Conservation (phyloP, 2,113 vertebrate genomes). For the Neolamprologus toae region DNA sequence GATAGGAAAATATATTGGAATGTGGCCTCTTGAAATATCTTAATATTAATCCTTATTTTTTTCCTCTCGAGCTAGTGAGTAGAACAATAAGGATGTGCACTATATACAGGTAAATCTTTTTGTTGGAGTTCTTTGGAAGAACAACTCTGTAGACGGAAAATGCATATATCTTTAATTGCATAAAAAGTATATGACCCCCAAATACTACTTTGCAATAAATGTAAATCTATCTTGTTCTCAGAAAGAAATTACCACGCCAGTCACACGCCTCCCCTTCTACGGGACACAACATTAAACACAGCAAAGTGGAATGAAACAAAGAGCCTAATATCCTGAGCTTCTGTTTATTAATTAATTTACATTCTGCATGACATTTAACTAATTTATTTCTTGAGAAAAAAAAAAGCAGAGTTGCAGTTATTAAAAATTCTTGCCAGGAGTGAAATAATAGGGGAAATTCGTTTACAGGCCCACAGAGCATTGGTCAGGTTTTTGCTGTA, state of each 20-base stretch:
- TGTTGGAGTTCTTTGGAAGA: not conserved
- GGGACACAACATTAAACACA: slow-evolving; percentile 7
- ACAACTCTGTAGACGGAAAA: not conserved
- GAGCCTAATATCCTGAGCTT: slow-evolving; percentile 16
- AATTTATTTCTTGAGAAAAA: slow-evolving; percentile 20
- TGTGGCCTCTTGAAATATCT: not conserved
- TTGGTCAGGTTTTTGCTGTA: slow-evolving; percentile 44
- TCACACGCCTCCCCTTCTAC: not conserved
- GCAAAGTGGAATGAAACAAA: slow-evolving; percentile 27
- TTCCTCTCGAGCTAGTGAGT: not conserved
- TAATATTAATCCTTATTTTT: not conserved
- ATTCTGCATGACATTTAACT: slow-evolving; percentile 61
- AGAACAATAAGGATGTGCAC: not conserved
- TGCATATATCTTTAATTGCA: not conserved
- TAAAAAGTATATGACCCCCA: not conserved
- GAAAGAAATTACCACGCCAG: not conserved
- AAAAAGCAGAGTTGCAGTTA: slow-evolving; percentile 17
- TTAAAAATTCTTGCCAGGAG: slow-evolving; percentile 53
- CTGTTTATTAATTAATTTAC: slow-evolving; percentile 60
- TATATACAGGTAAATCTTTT: not conserved
- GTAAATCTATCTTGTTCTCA: not conserved
- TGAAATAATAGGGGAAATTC: slow-evolving; percentile 52
- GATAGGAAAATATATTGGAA: not conserved
- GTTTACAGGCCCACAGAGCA: slow-evolving; percentile 40
- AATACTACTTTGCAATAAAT: not conserved